These are phyloP conservation scores for Tamandua tetradactyla DNA, from an alignment of 2,797 vertebrate species.

Conservation along the genomic window DNA sequence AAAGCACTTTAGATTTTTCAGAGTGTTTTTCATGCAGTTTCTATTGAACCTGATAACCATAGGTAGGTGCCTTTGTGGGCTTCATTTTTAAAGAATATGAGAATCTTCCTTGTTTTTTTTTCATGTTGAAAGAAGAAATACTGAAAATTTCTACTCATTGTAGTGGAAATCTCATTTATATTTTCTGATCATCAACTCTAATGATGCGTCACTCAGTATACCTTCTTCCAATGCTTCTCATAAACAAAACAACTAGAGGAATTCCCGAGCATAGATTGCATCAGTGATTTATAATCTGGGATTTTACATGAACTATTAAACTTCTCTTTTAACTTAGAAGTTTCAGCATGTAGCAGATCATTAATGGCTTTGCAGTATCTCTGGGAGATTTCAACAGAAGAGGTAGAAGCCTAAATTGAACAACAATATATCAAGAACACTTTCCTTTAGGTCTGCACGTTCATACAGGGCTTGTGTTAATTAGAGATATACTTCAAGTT, in stretches of 20 bases:
- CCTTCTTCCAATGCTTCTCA: neutral
- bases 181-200: constrained; percentile 36
- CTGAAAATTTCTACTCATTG: neutral
- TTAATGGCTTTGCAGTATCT: constrained; percentile 60
- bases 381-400: constrained; percentile 43
- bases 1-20: constrained; percentile 20
- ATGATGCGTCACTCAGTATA: neutral
- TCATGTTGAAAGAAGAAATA: neutral
- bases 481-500: constrained; percentile 54
- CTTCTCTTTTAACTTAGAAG: constrained; percentile 50
- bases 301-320: constrained; percentile 60
- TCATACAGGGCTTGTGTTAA: constrained; percentile 48
- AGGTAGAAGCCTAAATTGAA: constrained; percentile 30
- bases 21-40: neutral
- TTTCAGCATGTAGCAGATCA: constrained; percentile 49
- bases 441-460: constrained; percentile 50
- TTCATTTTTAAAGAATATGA: constrained; percentile 17
- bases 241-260: neutral
- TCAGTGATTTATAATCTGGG: constrained; percentile 59
- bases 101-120: constrained; percentile 11
- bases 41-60: neutral
- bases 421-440: constrained; percentile 37
- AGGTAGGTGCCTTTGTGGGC: neutral
- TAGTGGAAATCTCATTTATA: constrained; percentile 50
- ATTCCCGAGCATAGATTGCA: neutral